Evolutionary conservation across 1,140 invertebrate genomes (phyloP).

Genomic region (Plectrocnemia conspersa): DNA sequence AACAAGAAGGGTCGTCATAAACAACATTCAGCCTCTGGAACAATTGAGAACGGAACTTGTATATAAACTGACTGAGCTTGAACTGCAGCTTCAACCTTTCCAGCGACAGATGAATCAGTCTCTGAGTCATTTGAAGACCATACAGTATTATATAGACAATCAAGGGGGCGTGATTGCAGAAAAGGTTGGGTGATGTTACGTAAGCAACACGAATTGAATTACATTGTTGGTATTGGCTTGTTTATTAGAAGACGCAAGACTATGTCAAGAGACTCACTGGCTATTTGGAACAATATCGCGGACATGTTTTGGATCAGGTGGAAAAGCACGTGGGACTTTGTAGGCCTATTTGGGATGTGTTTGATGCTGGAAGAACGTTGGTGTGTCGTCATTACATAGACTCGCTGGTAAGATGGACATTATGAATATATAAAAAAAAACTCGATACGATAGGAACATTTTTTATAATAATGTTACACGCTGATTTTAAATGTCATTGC

Average conservation of each 20-base stretch:
- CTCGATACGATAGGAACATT: not conserved
- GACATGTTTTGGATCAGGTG: constrained; percentile 59
- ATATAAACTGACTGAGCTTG: constrained; percentile 68
- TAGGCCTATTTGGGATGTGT: constrained; percentile 66
- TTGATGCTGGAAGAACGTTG: constrained; percentile 58
- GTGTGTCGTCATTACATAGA: constrained; percentile 68
- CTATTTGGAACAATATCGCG: constrained; percentile 62
- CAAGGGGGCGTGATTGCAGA: constrained; percentile 67
- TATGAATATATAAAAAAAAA: constrained; percentile 15
- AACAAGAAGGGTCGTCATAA: constrained; percentile 58
- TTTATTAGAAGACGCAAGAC: constrained; percentile 55
- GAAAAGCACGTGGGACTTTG: constrained; percentile 62
- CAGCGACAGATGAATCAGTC: constrained; percentile 66
- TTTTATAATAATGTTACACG: constrained; percentile 7
- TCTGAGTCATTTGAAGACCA: constrained; percentile 64
- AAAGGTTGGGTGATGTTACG: constrained; percentile 43
- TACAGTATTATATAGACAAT: constrained; percentile 70
- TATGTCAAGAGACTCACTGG: constrained; percentile 58
- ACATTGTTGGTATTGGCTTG: constrained; percentile 5
- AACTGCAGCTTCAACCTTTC: constrained; percentile 65
- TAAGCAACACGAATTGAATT: not conserved
- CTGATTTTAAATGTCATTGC: too few species aligned
- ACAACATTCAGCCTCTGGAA: constrained; percentile 63
- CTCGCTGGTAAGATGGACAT: constrained; percentile 53
- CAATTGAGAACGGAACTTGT: constrained; percentile 64